A percentile compares a stretch with the other conserved stretches of the same genome.
phyloP scores from a whole-genome alignment of 2,888 invertebrate species.

The Taenaris catops region DNA sequence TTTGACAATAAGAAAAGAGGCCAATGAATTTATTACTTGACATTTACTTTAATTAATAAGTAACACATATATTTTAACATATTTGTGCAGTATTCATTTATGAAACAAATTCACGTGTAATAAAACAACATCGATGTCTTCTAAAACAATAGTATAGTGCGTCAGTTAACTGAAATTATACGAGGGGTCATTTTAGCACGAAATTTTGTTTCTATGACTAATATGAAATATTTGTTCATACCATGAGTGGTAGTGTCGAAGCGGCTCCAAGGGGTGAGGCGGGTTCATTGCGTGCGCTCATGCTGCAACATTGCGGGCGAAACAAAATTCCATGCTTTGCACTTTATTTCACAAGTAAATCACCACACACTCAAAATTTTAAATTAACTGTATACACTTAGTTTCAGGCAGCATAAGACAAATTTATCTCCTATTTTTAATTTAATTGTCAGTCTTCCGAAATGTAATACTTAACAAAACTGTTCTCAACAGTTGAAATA shows the following conservation, averaged over 20 bases:
- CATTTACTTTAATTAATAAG: no score
- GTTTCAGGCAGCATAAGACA: conserved; percentile 12
- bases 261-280: conserved; percentile 40
- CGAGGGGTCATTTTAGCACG: no score
- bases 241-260: conserved; percentile 68
- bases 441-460: conserved; percentile 16
- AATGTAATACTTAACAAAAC: conserved; percentile 8
- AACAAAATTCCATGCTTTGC: conserved; percentile 3
- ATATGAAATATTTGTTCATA: no score
- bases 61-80: no score
- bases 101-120: no score
- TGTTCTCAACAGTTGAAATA: conserved; percentile 3
- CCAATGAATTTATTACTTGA: no score
- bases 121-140: no score
- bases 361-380: not conserved
- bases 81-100: no score
- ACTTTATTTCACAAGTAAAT: not conserved
- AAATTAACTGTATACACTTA: conserved; percentile 5
- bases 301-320: conserved; percentile 59
- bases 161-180: no score
- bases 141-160: no score
- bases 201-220: no score
- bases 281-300: conserved; percentile 65
- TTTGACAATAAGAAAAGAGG: no score
- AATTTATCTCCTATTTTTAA: conserved; percentile 11